Conservation (phyloP, 92 coral and sea anemone species). For the Zoanthus sociatus region DNA sequence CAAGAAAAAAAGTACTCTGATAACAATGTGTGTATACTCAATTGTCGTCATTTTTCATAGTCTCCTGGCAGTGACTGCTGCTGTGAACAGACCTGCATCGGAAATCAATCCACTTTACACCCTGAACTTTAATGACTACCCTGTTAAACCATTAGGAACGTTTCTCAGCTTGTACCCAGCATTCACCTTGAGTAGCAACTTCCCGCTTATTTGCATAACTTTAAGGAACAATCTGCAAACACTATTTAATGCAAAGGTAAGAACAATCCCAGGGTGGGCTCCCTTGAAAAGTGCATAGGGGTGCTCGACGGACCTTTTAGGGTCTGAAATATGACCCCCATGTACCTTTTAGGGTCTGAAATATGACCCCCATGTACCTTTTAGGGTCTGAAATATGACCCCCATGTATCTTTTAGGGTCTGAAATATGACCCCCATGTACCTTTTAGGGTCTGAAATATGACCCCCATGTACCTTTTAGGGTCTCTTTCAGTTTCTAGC, state of each 20-base stretch:
- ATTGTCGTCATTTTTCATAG: constrained; percentile 70
- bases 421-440: no score
- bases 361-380: no score
- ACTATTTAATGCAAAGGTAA: constrained; percentile 75
- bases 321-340: no score
- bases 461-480: no score
- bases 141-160: constrained; percentile 72
- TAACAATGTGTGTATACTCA: constrained; percentile 66
- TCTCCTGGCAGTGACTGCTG: constrained; percentile 66
- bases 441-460: no score
- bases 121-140: constrained; percentile 73
- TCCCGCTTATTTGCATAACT: constrained; percentile 84
- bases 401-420: no score
- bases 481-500: no score
- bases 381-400: no score
- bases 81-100: constrained; percentile 75
- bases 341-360: no score
- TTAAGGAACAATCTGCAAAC: constrained; percentile 80
- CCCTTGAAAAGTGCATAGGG: no score
- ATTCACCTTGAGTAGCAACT: constrained; percentile 84
- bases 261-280: background rate
- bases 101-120: constrained; percentile 76
- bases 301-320: no score
- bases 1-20: constrained; percentile 62
- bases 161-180: constrained; percentile 82